Evolutionary conservation across 1,140 invertebrate genomes (phyloP).

Genomic region (Calosoma granatense): DNA sequence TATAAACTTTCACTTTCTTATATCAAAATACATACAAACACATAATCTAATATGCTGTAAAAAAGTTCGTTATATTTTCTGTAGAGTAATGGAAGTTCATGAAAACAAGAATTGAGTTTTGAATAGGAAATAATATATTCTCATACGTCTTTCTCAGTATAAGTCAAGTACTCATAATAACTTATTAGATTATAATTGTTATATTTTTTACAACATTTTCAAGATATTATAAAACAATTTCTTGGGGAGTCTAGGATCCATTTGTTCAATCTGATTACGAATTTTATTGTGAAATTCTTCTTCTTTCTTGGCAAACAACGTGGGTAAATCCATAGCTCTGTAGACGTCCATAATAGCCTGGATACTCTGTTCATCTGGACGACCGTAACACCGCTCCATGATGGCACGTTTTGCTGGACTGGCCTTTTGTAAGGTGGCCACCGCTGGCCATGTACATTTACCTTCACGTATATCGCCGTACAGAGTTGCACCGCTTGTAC

Average conservation of each 20-base stretch:
- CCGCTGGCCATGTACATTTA: slow-evolving; percentile 93
- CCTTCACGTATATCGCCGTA: slow-evolving; percentile 89
- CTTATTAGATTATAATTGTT: no score
- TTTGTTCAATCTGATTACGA: slow-evolving; percentile 73
- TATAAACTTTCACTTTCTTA: no score
- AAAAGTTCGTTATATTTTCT: no score
- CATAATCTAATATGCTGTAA: no score
- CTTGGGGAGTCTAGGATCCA: slow-evolving; percentile 69
- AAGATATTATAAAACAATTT: slow-evolving; percentile 73
- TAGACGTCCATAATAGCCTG: slow-evolving; percentile 68
- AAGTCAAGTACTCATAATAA: no score
- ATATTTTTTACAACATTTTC: slow-evolving; percentile 76
- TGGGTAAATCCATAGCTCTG: slow-evolving; percentile 63
- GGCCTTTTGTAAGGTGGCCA: slow-evolving; percentile 75
- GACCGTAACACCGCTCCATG: slow-evolving; percentile 74
- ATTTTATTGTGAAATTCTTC: slow-evolving; percentile 76
- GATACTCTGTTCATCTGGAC: slow-evolving; percentile 53
- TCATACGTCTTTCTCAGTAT: no score
- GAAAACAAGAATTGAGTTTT: no score
- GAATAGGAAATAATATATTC: no score
- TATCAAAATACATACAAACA: no score
- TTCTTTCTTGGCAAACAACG: slow-evolving; percentile 74
- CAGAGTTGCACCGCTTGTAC: slow-evolving; percentile 77
- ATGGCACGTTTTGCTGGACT: slow-evolving; percentile 61
- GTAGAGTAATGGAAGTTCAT: no score